phyloP scores from a whole-genome alignment of 2,888 invertebrate species.

The Boloria selene region DNA sequence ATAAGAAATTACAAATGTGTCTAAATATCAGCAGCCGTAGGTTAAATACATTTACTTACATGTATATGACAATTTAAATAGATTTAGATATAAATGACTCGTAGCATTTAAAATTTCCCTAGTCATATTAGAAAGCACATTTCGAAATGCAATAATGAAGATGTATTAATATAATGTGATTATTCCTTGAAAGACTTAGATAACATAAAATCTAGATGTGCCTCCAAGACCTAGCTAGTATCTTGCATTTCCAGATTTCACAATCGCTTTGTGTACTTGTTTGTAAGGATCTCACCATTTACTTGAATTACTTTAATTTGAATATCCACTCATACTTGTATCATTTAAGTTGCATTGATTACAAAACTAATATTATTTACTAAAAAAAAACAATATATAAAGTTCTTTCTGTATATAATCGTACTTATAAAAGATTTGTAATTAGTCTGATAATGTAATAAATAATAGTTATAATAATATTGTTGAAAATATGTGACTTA shows the following conservation, averaged over 20 bases:
- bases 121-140: slow-evolving; percentile 32
- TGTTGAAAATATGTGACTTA: slow-evolving; percentile 63
- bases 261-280: not conserved
- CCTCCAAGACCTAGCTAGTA: not conserved
- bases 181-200: slow-evolving; percentile 22
- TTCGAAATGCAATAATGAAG: slow-evolving; percentile 16
- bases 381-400: slow-evolving; percentile 3
- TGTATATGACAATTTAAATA: slow-evolving; percentile 14
- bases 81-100: slow-evolving; percentile 18
- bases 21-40: slow-evolving; percentile 4
- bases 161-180: slow-evolving; percentile 21
- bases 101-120: slow-evolving; percentile 27
- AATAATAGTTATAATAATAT: slow-evolving; percentile 53
- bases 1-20: slow-evolving; percentile 2
- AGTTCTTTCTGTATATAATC: slow-evolving; percentile 28
- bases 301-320: slow-evolving; percentile 1
- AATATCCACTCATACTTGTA: not conserved
- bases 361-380: slow-evolving; percentile 8
- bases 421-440: slow-evolving; percentile 43
- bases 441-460: slow-evolving; percentile 50
- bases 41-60: slow-evolving; percentile 12
- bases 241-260: slow-evolving; percentile 2
- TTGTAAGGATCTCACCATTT: slow-evolving; percentile 11
- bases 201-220: slow-evolving; percentile 15
- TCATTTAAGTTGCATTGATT: slow-evolving; percentile 1